phyloP scores from a whole-genome alignment of 2,888 invertebrate genomes.

The Shargacucullia verbasci region DNA sequence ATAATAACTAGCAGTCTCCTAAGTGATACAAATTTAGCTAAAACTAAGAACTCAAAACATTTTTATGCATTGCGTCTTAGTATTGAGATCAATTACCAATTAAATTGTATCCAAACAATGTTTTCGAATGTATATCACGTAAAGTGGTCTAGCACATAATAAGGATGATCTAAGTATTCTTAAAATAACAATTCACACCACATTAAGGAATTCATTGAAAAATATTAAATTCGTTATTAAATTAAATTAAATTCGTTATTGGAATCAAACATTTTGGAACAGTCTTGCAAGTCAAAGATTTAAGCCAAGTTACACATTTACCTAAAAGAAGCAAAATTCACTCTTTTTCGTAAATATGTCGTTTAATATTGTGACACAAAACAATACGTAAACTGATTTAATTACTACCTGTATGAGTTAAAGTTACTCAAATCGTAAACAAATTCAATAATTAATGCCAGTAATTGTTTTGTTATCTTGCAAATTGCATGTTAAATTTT shows the following conservation, averaged over 20 bases:
- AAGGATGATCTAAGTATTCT: not conserved
- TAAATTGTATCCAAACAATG: slow-evolving; percentile 11
- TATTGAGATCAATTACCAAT: slow-evolving; percentile 63
- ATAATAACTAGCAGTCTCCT: slow-evolving; percentile 37
- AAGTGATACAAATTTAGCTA: slow-evolving; percentile 22
- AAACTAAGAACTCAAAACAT: slow-evolving; percentile 33
- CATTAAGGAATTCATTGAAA: slow-evolving; percentile 23
- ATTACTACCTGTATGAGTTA: too few relatives aligned
- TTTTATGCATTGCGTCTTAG: slow-evolving; percentile 25
- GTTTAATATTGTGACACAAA: too few relatives aligned
- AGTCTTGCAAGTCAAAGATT: slow-evolving; percentile 58
- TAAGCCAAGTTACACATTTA: too few relatives aligned
- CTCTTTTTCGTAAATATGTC: too few relatives aligned
- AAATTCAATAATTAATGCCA: too few relatives aligned
- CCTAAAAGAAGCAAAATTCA: too few relatives aligned
- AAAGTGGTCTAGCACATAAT: slow-evolving; percentile 1
- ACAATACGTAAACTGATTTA: too few relatives aligned
- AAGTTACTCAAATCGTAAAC: too few relatives aligned
- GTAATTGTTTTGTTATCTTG: too few relatives aligned
- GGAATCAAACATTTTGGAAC: slow-evolving; percentile 18
- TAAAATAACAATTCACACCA: not conserved
- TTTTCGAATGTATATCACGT: slow-evolving; percentile 10
- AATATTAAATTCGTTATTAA: slow-evolving; percentile 11
- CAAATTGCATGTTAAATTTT: too few relatives aligned
- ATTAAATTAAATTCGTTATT: too few relatives aligned